Percentiles rank a stretch among this genome's conserved stretches.
These are phyloP conservation scores for Eristalis intricaria DNA, from an alignment of 2,888 invertebrate genomes.

Conservation along the genomic window DNA sequence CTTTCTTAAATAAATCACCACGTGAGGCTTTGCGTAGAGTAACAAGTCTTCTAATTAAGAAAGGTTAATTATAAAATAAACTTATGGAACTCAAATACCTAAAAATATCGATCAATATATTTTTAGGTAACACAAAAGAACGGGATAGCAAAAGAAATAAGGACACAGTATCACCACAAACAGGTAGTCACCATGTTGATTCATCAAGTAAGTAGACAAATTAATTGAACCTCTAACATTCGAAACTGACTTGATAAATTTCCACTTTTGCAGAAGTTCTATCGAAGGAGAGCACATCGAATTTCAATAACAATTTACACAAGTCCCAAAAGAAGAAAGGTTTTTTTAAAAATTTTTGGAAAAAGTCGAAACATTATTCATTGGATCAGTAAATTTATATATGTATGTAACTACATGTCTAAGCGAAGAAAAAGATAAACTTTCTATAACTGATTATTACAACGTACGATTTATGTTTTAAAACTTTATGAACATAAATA, in stretches of 20 bases:
- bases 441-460: constrained; percentile 61
- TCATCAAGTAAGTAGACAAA: constrained; percentile 59
- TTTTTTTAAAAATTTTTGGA: constrained; percentile 94
- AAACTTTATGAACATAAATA: constrained; percentile 40
- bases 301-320: constrained; percentile 75
- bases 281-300: constrained; percentile 76
- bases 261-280: constrained; percentile 50
- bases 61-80: constrained; percentile 82
- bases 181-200: constrained; percentile 51
- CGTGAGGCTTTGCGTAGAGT: constrained; percentile 93
- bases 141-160: constrained; percentile 68
- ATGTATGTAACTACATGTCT: constrained; percentile 1
- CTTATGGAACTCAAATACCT: constrained; percentile 3
- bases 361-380: constrained; percentile 92
- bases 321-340: constrained; percentile 90
- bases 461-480: constrained; percentile 63
- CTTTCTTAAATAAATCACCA: constrained; percentile 94
- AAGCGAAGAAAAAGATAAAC: constrained; percentile 19
- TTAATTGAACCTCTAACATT: not conserved
- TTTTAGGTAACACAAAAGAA: constrained; percentile 68
- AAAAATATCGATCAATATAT: no score
- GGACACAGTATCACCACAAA: constrained; percentile 66
- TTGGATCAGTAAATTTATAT: constrained; percentile 87
- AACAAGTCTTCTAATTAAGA: constrained; percentile 92
- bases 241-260: not conserved